Evolutionary conservation across 2,797 vertebrate genomes (phyloP), one percentile per base, ranked within the genome.

Genomic region (Salmo trutta): DNA sequence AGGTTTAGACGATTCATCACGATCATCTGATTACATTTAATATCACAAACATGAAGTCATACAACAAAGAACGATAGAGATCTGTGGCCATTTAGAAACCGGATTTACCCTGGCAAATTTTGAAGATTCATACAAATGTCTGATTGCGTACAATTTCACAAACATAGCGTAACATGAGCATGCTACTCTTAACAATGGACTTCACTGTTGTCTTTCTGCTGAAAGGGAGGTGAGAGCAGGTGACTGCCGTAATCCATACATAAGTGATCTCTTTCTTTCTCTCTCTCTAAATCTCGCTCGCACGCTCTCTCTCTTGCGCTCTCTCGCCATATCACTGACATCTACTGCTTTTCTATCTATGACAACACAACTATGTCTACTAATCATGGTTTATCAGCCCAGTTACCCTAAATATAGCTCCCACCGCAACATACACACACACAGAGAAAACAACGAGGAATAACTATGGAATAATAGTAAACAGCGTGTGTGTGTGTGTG

Each of bases 351-450:
- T 65, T 10, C n/a, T 10, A 10, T 65, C 62, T 24, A 27, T n/a
- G 2, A 15, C 24, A 65, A 21, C 62, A 29, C 62, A 65, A 65
- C 62, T 65, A 65, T 65, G 62, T 65, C 62, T 21, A 8, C 56
- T 65, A 65, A 65, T 65, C 62, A 2, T 4, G 12, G n/a, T 24
- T 65, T 24, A 29, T 65, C 27, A 65, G 24, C 24, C 62, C 62
- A 29, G 62, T 65, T 65, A 65, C 24, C 62, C 15, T 65, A 65
- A 65, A 65, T 65, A 65, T 65, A 29, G 62, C 62, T 10, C 62
- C 10, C n/a, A 12, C 62, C 19, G n/a, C 56, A 17, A 56, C 54
- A 56, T 15, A 24, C 53, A 54, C 52, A 3, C 54, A 16, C 54
- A 59, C 19, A 59, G 6, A 59, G 41, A 19, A 59, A 17, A 59